Evolutionary conservation across 35 echinoderm and acorn worm genomes (phyloP).

Genomic region (Hemicentrotus pulcherrimus): DNA sequence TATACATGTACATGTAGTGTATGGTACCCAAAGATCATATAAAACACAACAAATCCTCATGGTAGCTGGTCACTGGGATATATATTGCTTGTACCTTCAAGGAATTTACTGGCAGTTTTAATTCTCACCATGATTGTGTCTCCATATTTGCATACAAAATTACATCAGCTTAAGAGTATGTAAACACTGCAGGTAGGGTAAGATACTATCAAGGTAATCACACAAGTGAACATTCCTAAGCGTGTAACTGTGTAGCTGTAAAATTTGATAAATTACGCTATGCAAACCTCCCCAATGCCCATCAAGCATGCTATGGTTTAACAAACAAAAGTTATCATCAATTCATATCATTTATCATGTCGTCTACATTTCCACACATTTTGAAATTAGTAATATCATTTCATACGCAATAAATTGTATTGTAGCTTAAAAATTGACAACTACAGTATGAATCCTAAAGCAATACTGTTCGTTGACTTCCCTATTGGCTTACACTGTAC

Average conservation of each 20-base stretch:
- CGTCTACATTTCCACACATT: no score
- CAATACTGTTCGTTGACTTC: no score
- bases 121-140: constrained; percentile 7
- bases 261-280: not conserved
- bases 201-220: not conserved
- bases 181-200: not conserved
- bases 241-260: not conserved
- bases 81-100: not conserved
- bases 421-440: no score
- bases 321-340: not conserved
- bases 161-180: constrained; percentile 27
- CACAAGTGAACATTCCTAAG: not conserved
- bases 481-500: no score
- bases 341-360: not conserved
- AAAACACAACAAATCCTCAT: not conserved
- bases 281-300: not conserved
- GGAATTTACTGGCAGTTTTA: not conserved
- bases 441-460: no score
- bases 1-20: not conserved
- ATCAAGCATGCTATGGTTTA: not conserved
- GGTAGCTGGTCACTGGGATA: not conserved
- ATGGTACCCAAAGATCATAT: not conserved
- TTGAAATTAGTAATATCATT: no score
- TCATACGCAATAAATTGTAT: no score
- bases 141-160: not conserved